Conservation (phyloP, 2,888 invertebrate species). For the Xestoiulus laeticollis region DNA sequence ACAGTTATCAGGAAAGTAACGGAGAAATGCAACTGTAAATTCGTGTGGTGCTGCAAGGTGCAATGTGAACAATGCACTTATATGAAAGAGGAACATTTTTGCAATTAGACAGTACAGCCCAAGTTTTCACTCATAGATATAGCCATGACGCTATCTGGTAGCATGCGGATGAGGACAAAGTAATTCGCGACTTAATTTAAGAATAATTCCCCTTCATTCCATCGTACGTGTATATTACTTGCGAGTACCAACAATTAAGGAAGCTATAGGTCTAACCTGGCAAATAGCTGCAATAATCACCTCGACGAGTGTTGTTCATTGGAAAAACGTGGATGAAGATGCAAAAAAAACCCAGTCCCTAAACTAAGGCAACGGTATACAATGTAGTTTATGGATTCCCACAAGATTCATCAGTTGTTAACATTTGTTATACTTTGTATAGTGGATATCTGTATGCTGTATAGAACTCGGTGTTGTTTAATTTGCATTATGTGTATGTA, state of each 20-base stretch:
- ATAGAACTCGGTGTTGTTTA: constrained; percentile 43
- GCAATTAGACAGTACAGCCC: constrained; percentile 72
- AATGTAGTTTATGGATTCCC: constrained; percentile 36
- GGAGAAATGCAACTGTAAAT: constrained; percentile 88
- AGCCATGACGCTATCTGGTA: constrained; percentile 23
- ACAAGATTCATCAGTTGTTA: constrained; percentile 21
- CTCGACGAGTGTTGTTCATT: not conserved
- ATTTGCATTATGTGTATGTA: not conserved
- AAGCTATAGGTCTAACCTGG: not conserved
- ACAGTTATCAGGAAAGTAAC: constrained; percentile 82
- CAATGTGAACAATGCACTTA: constrained; percentile 83
- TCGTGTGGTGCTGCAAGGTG: constrained; percentile 91
- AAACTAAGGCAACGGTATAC: constrained; percentile 29
- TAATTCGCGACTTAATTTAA: constrained; percentile 13
- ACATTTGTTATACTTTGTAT: constrained; percentile 45
- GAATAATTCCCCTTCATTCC: constrained; percentile 6
- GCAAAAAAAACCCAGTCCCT: not conserved
- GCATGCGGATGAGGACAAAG: not conserved
- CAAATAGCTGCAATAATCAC: constrained; percentile 29
- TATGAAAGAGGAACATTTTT: constrained; percentile 83
- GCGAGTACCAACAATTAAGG: not conserved
- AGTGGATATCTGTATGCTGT: constrained; percentile 39
- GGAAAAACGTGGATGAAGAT: not conserved
- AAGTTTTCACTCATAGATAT: not conserved
- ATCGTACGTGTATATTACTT: constrained; percentile 3